Evolutionary conservation across 2,888 invertebrate genomes (phyloP), one percentile per base, ranked within the genome.

Genomic region (Laothoe populi): DNA sequence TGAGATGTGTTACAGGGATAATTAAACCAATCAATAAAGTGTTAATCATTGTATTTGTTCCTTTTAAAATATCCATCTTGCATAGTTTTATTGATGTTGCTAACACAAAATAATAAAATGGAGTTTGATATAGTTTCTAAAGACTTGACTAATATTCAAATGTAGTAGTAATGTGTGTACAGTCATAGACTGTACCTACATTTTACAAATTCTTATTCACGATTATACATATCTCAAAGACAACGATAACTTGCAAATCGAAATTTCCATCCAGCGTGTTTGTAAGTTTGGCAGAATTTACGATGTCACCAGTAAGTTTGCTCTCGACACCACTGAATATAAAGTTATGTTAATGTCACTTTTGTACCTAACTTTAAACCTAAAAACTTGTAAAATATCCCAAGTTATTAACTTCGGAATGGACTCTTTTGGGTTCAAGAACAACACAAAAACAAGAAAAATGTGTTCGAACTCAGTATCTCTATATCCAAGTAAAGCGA

Each of bases 301-400:
- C 86, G 90, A 86, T 79, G 82, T 87, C 84, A 85, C 86, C 81
- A 81, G 84, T 83, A 83, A 90, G 82, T 81, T 89, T 85, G 80
- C 79, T 84, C 82, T 81, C 83, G 77, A 79, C 84, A 81, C 82
- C 86, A 82, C 85, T 88, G 90, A 87, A 91, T 91, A 83, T 86
- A 88, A 88, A 91, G 86, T 90, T 92, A 91, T 92, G 92, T 82
- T 86, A 90, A 91, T 92, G 79, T 76, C 73, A 75, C 77, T 74
- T 81, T 81, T 85, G 84, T 84, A 86, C 77, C 77, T 75, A 84
- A 86, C 84, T 87, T 78, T 68, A 82, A 78, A 85, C 82, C 84
- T 87, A 87, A 86, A 86, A 88, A 87, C 83, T 88, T 87, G 82
- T 83, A 86, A 87, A 89, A 86, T 83, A 81, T 81, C 76, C 70